Evolutionary conservation across 1,140 invertebrate genomes (phyloP).

Genomic region (Planococcus citri): DNA sequence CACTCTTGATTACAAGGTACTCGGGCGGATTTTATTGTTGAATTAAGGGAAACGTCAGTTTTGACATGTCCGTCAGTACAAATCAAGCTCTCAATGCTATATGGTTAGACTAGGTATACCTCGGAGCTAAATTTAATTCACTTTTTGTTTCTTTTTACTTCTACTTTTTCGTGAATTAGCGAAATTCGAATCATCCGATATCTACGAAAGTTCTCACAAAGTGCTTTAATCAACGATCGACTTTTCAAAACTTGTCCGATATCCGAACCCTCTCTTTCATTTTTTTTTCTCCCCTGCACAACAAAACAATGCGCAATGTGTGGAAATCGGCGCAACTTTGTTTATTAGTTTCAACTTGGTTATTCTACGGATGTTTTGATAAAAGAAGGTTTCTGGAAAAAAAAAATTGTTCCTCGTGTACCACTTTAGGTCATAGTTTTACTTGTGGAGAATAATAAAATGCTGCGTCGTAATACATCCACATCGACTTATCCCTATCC

Average conservation of each 20-base stretch:
- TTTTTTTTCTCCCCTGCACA: background rate
- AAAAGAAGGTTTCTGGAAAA: background rate
- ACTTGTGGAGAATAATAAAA: background rate
- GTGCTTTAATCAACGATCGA: background rate
- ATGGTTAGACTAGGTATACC: background rate
- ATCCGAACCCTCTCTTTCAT: background rate
- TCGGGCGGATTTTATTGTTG: too few species aligned
- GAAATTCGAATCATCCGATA: background rate
- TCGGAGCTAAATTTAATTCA: background rate
- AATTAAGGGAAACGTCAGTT: background rate
- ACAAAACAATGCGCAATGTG: background rate
- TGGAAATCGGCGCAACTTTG: background rate
- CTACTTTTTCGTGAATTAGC: background rate
- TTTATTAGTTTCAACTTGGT: background rate
- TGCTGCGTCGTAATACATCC: background rate
- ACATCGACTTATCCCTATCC: background rate
- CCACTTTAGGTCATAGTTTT: slow-evolving; percentile 1
- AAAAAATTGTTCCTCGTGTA: background rate
- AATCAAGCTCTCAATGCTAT: background rate
- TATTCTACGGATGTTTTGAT: slow-evolving; percentile 2
- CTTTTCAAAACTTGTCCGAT: background rate
- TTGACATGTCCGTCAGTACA: background rate
- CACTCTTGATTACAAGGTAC: background rate
- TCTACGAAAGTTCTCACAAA: background rate
- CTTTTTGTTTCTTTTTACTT: background rate